Conservation (phyloP, 2,797 vertebrate genomes). For the Pyrocephalus nanus region DNA sequence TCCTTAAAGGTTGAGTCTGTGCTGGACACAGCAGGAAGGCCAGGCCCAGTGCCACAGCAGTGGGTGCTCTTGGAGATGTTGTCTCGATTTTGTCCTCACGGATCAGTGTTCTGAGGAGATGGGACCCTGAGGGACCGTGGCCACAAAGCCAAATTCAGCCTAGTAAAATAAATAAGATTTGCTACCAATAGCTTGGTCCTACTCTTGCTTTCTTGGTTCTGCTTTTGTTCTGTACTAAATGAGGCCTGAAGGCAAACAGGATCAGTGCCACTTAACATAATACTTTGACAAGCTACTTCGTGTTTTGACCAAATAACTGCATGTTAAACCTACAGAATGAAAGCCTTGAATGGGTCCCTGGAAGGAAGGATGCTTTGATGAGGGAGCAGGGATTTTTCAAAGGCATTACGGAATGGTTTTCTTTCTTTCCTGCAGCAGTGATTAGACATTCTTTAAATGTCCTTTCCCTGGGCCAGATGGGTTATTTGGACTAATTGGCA, state of each 20-base stretch:
- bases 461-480: slow-evolving; percentile 44
- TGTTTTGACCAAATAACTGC: slow-evolving; percentile 32
- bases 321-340: slow-evolving; percentile 7
- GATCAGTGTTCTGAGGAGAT: not conserved
- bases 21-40: not conserved
- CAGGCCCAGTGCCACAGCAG: not conserved
- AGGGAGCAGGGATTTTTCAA: not conserved
- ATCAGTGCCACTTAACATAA: not conserved
- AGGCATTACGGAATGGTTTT: not conserved
- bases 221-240: not conserved
- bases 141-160: not conserved
- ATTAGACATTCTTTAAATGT: slow-evolving; percentile 17
- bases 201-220: not conserved
- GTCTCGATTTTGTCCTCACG: not conserved
- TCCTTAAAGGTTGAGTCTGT: not conserved
- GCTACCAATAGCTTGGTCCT: not conserved
- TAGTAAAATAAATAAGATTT: not conserved
- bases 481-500: slow-evolving; percentile 40
- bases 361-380: not conserved
- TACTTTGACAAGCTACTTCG: slow-evolving; percentile 1
- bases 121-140: not conserved
- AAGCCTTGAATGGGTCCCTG: not conserved
- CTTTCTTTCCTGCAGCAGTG: not conserved
- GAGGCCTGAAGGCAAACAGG: slow-evolving; percentile 24
- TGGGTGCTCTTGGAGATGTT: not conserved